phyloP scores from a whole-genome alignment of 1,140 invertebrate species.

The Eriocheir sinensis region DNA sequence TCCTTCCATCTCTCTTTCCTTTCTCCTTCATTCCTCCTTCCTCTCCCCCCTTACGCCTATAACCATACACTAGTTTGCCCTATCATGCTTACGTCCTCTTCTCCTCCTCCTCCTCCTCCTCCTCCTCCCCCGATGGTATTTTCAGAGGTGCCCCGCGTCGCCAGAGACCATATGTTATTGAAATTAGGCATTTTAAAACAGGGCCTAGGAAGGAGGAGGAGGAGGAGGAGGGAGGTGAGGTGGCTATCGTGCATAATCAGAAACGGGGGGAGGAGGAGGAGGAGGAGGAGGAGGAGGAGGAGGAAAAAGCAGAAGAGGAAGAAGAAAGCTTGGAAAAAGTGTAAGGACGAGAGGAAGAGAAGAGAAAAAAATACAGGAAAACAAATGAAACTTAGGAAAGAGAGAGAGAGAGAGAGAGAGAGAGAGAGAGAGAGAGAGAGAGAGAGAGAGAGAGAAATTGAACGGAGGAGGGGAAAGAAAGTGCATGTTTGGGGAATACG shows the following conservation, averaged over 20 bases:
- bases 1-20: too few relatives aligned
- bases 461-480: too few relatives aligned
- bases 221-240: neutral
- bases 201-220: neutral
- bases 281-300: neutral
- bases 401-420: neutral
- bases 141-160: neutral
- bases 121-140: neutral
- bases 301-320: neutral
- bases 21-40: too few relatives aligned
- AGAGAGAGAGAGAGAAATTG: neutral
- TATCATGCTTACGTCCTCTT: too few relatives aligned
- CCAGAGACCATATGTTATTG: conserved; percentile 23
- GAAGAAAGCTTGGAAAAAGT: neutral
- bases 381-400: too few relatives aligned
- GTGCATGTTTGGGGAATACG: too few relatives aligned
- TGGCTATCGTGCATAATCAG: too few relatives aligned
- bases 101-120: neutral
- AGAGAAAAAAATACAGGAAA: neutral
- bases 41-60: too few relatives aligned
- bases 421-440: neutral
- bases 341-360: neutral
- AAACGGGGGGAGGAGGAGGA: neutral
- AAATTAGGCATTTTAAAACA: conserved; percentile 27
- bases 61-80: too few relatives aligned